phyloP scores from a whole-genome alignment of 30 jellyfish, hydroid and myxozoan genomes.

The Hydra vulgaris region DNA sequence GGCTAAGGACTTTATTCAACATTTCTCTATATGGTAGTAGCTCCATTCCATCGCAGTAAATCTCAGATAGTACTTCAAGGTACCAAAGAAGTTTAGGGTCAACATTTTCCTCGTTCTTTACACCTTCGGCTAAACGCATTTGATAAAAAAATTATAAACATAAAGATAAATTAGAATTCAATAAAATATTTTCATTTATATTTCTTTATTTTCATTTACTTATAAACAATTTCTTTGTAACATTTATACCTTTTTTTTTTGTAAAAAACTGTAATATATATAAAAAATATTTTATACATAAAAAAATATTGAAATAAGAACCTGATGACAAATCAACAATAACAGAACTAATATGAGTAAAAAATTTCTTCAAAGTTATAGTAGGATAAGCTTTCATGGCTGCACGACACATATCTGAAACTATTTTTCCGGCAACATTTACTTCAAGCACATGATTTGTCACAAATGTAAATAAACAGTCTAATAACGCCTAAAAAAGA shows the following conservation, averaged over 20 bases:
- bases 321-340: slow-evolving; percentile 59
- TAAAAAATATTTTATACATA: no score
- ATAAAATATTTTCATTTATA: neutral
- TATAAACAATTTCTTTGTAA: no score
- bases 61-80: slow-evolving; percentile 68
- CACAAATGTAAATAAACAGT: slow-evolving; percentile 48
- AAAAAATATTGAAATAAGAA: no score
- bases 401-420: slow-evolving; percentile 84
- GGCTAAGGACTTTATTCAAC: slow-evolving; percentile 32
- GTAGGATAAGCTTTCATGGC: slow-evolving; percentile 76
- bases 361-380: slow-evolving; percentile 58
- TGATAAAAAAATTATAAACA: no score
- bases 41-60: slow-evolving; percentile 69
- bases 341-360: slow-evolving; percentile 53
- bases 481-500: slow-evolving; percentile 47
- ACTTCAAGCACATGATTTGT: slow-evolving; percentile 88
- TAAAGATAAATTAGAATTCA: neutral
- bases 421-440: slow-evolving; percentile 86
- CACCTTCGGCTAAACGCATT: slow-evolving; percentile 84
- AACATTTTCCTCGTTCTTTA: slow-evolving; percentile 57
- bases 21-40: slow-evolving; percentile 43
- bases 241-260: no score
- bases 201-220: no score
- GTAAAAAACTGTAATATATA: no score
- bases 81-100: slow-evolving; percentile 78